phyloP scores from a whole-genome alignment of 2,113 vertebrate genomes.

The Laticauda colubrina region DNA sequence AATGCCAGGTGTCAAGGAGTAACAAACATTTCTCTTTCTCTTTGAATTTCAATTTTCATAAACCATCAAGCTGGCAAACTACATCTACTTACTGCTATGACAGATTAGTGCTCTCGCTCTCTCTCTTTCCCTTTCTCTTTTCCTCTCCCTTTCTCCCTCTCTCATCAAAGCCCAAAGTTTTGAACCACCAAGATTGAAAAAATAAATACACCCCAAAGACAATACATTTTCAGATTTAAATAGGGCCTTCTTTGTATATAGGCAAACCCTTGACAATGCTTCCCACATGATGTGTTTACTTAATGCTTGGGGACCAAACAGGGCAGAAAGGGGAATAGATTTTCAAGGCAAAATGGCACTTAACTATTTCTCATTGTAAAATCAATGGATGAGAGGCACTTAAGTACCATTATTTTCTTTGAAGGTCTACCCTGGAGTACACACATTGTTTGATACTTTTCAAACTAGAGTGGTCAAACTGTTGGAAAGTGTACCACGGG shows the following conservation, averaged over 20 bases:
- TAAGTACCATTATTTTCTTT: constrained; percentile 32
- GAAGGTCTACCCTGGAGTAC: constrained; percentile 24
- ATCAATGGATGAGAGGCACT: constrained; percentile 29
- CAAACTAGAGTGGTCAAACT: constrained; percentile 17
- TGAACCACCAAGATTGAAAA: neutral
- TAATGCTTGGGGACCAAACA: constrained; percentile 10
- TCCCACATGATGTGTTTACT: neutral
- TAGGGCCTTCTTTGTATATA: neutral
- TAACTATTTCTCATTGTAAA: constrained; percentile 29
- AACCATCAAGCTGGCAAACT: neutral
- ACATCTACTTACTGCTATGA: neutral
- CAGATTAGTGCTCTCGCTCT: neutral
- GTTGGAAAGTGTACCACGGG: constrained; percentile 29
- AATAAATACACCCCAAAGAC: neutral
- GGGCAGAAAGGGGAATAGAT: constrained; percentile 6
- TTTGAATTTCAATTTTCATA: neutral
- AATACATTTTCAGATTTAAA: constrained; percentile 6
- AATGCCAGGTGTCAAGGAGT: neutral
- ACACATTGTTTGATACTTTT: constrained; percentile 27
- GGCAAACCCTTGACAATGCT: neutral
- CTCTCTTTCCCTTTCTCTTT: neutral
- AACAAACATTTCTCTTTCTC: neutral
- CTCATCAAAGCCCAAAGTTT: neutral
- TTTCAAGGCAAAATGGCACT: constrained; percentile 29
- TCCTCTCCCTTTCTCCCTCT: neutral